Evolutionary conservation across 1,140 invertebrate species (phyloP), one percentile per base, ranked within the genome.

Genomic region (Ladona fulva): DNA sequence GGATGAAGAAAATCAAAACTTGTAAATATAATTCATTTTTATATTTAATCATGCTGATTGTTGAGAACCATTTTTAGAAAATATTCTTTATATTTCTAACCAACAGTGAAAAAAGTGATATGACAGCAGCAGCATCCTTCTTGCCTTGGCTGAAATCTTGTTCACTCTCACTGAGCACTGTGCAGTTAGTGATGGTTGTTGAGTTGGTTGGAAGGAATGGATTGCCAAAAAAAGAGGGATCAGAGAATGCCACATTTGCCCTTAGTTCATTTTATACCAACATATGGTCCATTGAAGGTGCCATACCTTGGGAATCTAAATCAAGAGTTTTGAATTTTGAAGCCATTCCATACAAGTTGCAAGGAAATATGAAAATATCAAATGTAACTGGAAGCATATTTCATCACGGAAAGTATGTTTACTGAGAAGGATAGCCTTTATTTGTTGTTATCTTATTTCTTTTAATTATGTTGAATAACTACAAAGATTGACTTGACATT

Each of bases 11-110:
- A 37, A 37, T 37, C 3, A 37, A 5, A 37, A 37, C 29, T 37
- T 37, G 1, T 5, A 5, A 8, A 10, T 83, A 88, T 80, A 83
- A 87, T 79, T 88, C 87, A 6, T 79, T 86, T 22, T 82, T 83
- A 0, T 84, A 83, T 42, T 81, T 86, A 29, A 82, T 81, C 8
- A 8, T 8, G 8, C 29, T 37, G 1, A 37, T 37, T 8, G 1
- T 37, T 37, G 29, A 37, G 29, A 37, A 5, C 8, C 29, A 37
- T 37, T 76, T 29, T 84, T 88, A n/a, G 83, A 83, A 42, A 80
- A 86, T 76, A 86, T 85, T 80, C 83, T 85, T n/a, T 52, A 73
- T 25, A 25, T 37, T 77, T n/a, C 25, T 29, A 12, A 66, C 14
- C 52, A 66, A 66, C 5, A 22, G 52, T 19, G 52, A 3, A 3